phyloP scores from a whole-genome alignment of 2,113 vertebrate species.

The Mesocricetus auratus region DNA sequence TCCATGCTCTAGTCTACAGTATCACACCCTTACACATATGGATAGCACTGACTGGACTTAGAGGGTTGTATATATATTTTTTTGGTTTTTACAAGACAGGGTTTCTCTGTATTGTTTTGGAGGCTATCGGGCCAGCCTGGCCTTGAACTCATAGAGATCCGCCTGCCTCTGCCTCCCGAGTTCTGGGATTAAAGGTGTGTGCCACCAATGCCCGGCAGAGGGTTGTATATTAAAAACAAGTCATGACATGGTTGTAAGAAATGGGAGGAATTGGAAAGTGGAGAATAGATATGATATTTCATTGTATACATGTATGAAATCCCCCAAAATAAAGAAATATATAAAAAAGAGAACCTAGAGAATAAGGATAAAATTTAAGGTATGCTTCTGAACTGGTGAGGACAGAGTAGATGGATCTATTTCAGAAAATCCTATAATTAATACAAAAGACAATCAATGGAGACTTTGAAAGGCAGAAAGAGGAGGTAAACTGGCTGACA shows the following conservation, averaged over 20 bases:
- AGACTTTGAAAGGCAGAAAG: background rate
- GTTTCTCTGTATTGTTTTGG: too few relatives aligned
- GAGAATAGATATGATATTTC: background rate
- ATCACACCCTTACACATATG: background rate
- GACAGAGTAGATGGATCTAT: background rate
- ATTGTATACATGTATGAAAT: background rate
- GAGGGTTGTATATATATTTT: background rate
- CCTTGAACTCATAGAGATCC: too few relatives aligned
- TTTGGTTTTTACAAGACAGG: too few relatives aligned
- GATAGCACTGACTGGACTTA: background rate
- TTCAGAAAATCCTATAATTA: background rate
- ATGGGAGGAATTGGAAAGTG: background rate
- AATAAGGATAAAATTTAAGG: background rate
- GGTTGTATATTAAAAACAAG: background rate
- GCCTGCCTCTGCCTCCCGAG: too few relatives aligned
- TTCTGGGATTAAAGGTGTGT: too few relatives aligned
- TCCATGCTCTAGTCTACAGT: background rate
- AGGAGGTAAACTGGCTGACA: background rate
- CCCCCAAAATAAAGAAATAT: background rate
- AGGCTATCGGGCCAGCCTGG: too few relatives aligned
- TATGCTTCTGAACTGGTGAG: background rate
- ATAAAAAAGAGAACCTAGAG: background rate
- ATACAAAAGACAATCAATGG: background rate
- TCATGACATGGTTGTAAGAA: background rate
- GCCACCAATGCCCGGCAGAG: too few relatives aligned